A percentile compares a stretch with the other conserved stretches of the same genome.
Evolutionary conservation across 2,113 vertebrate species (phyloP).

Genomic region (Vireo altiloquus): DNA sequence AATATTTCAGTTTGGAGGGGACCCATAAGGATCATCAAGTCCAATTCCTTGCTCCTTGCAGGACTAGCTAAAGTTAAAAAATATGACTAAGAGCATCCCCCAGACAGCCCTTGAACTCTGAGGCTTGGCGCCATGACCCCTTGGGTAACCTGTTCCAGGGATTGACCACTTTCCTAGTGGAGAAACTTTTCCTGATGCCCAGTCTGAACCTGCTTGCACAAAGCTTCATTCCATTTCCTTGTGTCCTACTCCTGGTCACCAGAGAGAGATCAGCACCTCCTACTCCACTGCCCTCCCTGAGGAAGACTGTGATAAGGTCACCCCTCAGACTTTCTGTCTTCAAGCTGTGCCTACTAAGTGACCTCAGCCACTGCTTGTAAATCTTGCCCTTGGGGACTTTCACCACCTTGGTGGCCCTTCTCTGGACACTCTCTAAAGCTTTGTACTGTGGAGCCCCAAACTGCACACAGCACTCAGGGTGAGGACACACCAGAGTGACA

Average conservation of each 20-base stretch:
- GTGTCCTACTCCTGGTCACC: background rate
- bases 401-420: background rate
- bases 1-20: background rate
- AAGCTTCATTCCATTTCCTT: background rate
- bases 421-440: background rate
- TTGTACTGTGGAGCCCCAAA: background rate
- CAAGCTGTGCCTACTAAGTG: background rate
- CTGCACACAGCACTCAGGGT: background rate
- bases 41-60: background rate
- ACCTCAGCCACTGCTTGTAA: background rate
- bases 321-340: background rate
- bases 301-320: background rate
- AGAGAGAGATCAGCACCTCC: background rate
- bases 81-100: background rate
- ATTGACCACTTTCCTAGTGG: background rate
- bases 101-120: background rate
- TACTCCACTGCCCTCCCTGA: background rate
- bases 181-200: background rate
- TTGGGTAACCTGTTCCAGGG: background rate
- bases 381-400: background rate
- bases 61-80: background rate
- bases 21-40: background rate
- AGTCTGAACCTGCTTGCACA: fast-evolving
- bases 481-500: background rate
- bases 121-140: background rate